Percentiles rank a stretch among this genome's conserved stretches.
Evolutionary conservation across 2,888 invertebrate genomes (phyloP).

Genomic region (Nomada flava): DNA sequence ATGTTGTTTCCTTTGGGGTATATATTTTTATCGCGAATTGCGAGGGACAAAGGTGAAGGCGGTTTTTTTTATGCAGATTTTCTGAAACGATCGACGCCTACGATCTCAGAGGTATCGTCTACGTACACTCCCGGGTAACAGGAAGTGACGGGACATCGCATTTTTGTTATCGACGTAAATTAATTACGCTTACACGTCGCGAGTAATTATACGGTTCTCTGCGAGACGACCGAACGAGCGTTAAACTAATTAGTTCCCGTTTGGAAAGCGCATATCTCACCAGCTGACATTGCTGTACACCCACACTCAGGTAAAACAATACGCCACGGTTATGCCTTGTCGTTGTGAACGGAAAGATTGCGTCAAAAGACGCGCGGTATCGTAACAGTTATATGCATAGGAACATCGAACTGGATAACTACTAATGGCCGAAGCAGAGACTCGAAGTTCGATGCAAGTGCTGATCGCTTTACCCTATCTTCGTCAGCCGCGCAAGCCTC

Average conservation of each 20-base stretch:
- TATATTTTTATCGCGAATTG: neutral
- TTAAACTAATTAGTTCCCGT: constrained; percentile 44
- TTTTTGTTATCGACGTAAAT: constrained; percentile 42
- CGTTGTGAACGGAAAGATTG: too few species aligned
- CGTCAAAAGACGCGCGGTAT: too few species aligned
- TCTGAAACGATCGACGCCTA: neutral
- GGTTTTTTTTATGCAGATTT: neutral
- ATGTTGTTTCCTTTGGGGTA: neutral
- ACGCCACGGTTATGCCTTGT: neutral
- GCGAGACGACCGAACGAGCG: constrained; percentile 13
- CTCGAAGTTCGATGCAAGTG: constrained; percentile 34
- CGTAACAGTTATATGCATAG: neutral
- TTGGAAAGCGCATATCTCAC: constrained; percentile 30
- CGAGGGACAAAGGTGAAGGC: too few species aligned
- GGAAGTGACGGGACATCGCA: neutral
- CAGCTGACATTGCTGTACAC: constrained; percentile 16
- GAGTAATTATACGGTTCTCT: constrained; percentile 24
- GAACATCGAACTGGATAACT: constrained; percentile 20
- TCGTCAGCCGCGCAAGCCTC: constrained; percentile 2
- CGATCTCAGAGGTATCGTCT: neutral
- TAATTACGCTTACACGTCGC: constrained; percentile 41
- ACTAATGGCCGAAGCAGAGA: constrained; percentile 17
- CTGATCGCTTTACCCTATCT: constrained; percentile 35
- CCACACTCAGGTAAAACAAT: neutral
- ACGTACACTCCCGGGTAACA: neutral